A percentile compares a stretch with the other conserved stretches of the same genome.
Evolutionary conservation across 2,113 vertebrate genomes (phyloP).

Genomic region (Zapus hudsonius): DNA sequence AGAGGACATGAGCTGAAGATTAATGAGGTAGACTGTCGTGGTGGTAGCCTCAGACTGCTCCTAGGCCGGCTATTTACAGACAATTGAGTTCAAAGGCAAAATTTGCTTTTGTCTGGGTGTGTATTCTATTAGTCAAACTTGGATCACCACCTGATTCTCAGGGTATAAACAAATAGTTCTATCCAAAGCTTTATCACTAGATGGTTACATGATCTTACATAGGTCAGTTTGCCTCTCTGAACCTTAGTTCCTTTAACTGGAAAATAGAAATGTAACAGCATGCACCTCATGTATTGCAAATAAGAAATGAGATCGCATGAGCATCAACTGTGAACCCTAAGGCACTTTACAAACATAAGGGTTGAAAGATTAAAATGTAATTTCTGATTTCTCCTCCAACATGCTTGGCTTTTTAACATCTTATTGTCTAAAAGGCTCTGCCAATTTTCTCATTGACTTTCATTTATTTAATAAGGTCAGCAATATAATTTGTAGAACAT

Average conservation of each 20-base stretch:
- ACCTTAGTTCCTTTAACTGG: slow-evolving; percentile 16
- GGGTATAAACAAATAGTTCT: slow-evolving; percentile 10
- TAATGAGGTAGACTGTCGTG: neutral
- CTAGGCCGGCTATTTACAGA: neutral
- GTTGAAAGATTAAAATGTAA: slow-evolving; percentile 74
- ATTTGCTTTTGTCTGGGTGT: neutral
- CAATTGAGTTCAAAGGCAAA: neutral
- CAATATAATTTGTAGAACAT: slow-evolving; percentile 58
- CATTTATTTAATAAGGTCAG: slow-evolving; percentile 71
- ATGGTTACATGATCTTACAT: slow-evolving; percentile 35
- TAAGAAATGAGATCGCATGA: slow-evolving; percentile 42
- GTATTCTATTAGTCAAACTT: neutral
- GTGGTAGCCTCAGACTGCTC: neutral
- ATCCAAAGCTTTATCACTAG: slow-evolving; percentile 27
- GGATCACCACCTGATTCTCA: neutral
- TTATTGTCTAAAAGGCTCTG: slow-evolving; percentile 69
- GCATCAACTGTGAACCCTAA: slow-evolving; percentile 64
- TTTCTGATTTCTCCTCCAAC: slow-evolving; percentile 67
- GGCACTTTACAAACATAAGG: slow-evolving; percentile 72
- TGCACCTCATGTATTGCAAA: slow-evolving; percentile 46
- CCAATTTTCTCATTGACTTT: slow-evolving; percentile 74
- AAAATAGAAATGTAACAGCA: slow-evolving; percentile 61
- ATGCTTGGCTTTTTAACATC: slow-evolving; percentile 73
- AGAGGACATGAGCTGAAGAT: neutral
- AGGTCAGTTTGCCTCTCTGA: slow-evolving; percentile 46